Evolutionary conservation across 92 coral and sea anemone species (phyloP).

Genomic region (Porites lobata): DNA sequence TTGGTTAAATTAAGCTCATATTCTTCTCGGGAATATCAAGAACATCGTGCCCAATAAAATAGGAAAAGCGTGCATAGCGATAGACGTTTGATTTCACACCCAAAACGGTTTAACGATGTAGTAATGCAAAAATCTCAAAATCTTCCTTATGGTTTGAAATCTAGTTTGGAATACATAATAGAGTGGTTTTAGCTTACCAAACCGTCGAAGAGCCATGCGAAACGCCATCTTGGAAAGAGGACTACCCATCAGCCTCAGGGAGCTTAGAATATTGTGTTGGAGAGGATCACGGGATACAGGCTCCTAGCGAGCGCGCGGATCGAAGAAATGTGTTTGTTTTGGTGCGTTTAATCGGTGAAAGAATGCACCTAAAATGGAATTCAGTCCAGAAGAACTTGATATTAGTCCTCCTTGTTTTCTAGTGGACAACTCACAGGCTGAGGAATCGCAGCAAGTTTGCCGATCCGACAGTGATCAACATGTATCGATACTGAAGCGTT

Average conservation of each 20-base stretch:
- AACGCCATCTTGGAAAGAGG: conserved; percentile 97
- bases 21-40: not conserved
- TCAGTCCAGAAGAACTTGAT: conserved; percentile 74
- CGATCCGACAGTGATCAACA: conserved; percentile 61
- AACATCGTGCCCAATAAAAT: not conserved
- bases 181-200: conserved; percentile 75
- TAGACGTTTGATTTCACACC: not conserved
- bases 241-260: conserved; percentile 28
- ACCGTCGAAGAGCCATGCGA: conserved; percentile 92
- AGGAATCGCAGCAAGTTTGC: conserved; percentile 43
- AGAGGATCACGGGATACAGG: conserved; percentile 26
- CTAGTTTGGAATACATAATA: not conserved
- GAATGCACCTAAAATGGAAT: conserved; percentile 64
- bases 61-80: not conserved
- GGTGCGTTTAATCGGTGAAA: not conserved
- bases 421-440: conserved; percentile 83
- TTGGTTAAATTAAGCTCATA: not conserved
- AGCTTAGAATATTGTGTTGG: not conserved
- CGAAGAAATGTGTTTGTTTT: conserved; percentile 8
- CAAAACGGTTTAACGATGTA: not conserved
- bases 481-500: conserved; percentile 53
- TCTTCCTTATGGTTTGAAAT: too few species aligned
- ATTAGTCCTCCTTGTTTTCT: conserved; percentile 87
- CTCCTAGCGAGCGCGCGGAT: conserved; percentile 44
- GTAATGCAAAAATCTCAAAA: not conserved